A percentile compares a stretch with the other conserved stretches of the same genome.
Evolutionary conservation across 2,797 vertebrate species (phyloP).

Genomic region (Tokudaia muenninki): DNA sequence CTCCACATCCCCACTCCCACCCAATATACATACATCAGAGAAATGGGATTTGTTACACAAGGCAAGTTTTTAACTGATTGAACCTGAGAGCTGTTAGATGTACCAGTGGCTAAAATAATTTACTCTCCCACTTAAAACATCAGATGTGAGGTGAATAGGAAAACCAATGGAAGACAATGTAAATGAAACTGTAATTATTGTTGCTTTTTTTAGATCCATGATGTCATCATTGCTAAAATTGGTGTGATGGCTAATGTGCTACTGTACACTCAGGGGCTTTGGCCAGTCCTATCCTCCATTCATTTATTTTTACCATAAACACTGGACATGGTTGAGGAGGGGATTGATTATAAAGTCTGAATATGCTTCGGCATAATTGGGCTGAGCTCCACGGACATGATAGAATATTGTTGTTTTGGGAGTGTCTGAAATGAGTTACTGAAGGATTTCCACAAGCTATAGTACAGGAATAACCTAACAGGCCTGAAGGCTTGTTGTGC

Average conservation of each 20-base stretch:
- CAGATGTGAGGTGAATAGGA: background rate
- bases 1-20: rapidly evolving
- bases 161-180: background rate
- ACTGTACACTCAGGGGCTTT: background rate
- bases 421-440: slow-evolving; percentile 76
- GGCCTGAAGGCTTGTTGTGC: slow-evolving; percentile 62
- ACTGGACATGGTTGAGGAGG: slow-evolving; percentile 39
- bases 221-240: background rate
- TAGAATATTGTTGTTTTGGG: slow-evolving; percentile 36
- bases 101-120: background rate
- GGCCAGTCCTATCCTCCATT: background rate
- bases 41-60: background rate
- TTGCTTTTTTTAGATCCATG: background rate
- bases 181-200: background rate
- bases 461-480: slow-evolving; percentile 72
- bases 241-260: background rate
- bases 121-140: background rate
- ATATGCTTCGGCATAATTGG: slow-evolving; percentile 47
- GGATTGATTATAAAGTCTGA: slow-evolving; percentile 53
- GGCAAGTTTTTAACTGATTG: background rate
- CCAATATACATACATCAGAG: background rate
- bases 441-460: slow-evolving; percentile 70
- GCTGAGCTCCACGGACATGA: slow-evolving; percentile 35
- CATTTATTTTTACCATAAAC: slow-evolving; percentile 68
- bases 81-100: background rate